These are phyloP conservation scores for Trypoxylon attenuatum DNA, from an alignment of 2,888 invertebrate genomes.

Conservation along the genomic window DNA sequence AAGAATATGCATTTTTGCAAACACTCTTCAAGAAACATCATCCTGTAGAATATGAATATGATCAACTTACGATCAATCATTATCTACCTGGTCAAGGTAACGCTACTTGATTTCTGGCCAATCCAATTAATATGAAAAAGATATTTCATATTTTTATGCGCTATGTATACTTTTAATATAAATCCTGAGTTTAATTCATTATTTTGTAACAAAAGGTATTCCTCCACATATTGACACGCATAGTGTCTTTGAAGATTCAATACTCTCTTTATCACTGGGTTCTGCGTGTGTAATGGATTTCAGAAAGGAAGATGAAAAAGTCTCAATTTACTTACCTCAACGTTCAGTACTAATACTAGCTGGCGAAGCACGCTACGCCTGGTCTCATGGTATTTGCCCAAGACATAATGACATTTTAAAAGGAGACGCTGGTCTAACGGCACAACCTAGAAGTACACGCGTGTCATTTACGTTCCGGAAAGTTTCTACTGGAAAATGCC, in stretches of 20 bases:
- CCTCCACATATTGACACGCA: conserved; percentile 97
- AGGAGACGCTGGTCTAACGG: conserved; percentile 77
- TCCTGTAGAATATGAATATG: conserved; percentile 77
- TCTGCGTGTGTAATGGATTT: conserved; percentile 94
- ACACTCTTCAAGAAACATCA: conserved; percentile 75
- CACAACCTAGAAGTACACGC: conserved; percentile 77
- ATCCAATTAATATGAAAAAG: background rate
- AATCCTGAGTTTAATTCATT: background rate
- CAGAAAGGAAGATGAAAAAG: conserved; percentile 79
- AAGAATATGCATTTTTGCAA: conserved; percentile 82
- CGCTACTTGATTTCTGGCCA: background rate
- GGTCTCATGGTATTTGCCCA: conserved; percentile 92
- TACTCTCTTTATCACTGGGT: conserved; percentile 90
- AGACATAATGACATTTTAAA: conserved; percentile 86
- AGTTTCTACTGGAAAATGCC: conserved; percentile 77
- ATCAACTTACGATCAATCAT: conserved; percentile 90
- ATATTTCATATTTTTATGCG: background rate
- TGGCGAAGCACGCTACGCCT: conserved; percentile 86
- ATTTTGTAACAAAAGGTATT: conserved; percentile 81
- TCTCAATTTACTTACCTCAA: conserved; percentile 81
- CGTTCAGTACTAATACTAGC: conserved; percentile 88
- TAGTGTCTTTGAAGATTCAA: conserved; percentile 92
- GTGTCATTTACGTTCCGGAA: conserved; percentile 92
- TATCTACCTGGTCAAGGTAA: conserved; percentile 90
- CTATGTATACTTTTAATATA: background rate